Conservation (phyloP, 2,113 vertebrate species). For the Pithys albifrons region DNA sequence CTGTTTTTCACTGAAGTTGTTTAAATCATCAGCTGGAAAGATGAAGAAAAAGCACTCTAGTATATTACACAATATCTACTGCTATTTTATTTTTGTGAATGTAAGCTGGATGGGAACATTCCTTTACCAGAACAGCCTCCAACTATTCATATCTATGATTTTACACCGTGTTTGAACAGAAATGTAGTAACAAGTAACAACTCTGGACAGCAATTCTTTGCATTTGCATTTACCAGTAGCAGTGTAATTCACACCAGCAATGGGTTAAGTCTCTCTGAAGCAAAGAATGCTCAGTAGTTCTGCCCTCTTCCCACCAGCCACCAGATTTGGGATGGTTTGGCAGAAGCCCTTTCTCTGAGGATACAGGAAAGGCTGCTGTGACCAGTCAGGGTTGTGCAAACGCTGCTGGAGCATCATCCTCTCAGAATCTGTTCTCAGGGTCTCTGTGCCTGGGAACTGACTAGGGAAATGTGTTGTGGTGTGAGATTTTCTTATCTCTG, state of each 20-base stretch:
- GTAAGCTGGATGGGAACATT: neutral
- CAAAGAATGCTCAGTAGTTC: neutral
- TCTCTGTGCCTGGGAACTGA: neutral
- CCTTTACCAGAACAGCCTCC: neutral
- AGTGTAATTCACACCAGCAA: neutral
- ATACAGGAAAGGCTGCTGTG: neutral
- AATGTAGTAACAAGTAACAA: neutral
- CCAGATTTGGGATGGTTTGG: neutral
- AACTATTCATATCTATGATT: neutral
- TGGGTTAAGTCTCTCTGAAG: neutral
- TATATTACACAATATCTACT: neutral
- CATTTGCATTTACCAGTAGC: neutral
- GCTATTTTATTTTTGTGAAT: neutral
- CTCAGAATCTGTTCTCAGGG: neutral
- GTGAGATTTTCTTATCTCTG: neutral
- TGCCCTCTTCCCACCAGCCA: neutral
- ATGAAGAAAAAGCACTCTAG: neutral
- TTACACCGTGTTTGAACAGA: neutral
- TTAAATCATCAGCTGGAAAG: neutral
- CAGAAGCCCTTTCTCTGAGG: neutral
- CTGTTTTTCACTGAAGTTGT: neutral
- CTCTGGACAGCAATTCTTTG: neutral
- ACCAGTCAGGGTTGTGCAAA: neutral
- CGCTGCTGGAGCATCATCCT: neutral
- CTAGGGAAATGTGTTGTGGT: neutral